phyloP scores from a whole-genome alignment of 2,113 vertebrate species.

The Alces alces region DNA sequence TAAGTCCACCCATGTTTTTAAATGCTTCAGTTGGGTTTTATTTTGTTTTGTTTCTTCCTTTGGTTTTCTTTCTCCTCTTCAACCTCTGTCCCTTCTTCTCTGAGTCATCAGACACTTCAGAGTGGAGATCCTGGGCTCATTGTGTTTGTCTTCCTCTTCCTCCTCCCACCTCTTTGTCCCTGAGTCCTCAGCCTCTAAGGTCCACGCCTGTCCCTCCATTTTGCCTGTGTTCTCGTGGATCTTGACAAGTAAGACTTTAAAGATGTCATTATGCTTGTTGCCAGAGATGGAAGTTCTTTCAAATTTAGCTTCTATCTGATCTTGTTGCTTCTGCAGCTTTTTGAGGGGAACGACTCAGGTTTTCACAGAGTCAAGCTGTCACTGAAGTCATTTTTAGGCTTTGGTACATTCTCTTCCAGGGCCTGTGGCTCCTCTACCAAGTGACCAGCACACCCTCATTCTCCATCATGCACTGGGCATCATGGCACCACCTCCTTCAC shows the following conservation, averaged over 20 bases:
- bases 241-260: not conserved
- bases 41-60: not conserved
- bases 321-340: not conserved
- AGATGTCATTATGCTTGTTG: not conserved
- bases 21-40: not conserved
- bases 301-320: not conserved
- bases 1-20: not conserved
- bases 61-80: not conserved
- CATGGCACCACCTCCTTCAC: fast-evolving
- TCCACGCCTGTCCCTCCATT: not conserved
- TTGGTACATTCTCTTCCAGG: not conserved
- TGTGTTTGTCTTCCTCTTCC: not conserved
- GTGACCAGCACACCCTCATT: no score
- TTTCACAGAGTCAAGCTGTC: not conserved
- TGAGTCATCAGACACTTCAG: not conserved
- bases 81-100: not conserved
- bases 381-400: not conserved
- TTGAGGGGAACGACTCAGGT: not conserved
- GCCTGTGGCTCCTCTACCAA: not conserved
- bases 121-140: not conserved
- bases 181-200: not conserved
- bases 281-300: not conserved
- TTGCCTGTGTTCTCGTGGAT: not conserved
- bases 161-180: not conserved
- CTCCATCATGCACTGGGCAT: not conserved